These are phyloP conservation scores for Eupelmus urozonus DNA, from an alignment of 2,888 invertebrate species.

Conservation along the genomic window DNA sequence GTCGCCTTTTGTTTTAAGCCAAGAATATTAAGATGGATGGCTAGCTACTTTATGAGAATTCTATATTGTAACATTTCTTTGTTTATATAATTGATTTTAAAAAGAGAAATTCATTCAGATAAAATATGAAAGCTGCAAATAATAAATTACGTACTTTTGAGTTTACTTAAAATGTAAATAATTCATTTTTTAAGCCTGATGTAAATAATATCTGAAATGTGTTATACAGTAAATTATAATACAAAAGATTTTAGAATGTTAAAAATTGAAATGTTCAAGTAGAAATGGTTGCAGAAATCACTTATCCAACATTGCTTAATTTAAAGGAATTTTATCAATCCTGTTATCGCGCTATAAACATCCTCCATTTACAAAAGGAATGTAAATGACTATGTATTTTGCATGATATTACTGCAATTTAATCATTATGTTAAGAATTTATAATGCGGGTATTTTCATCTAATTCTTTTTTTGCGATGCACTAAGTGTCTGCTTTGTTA, in stretches of 20 bases:
- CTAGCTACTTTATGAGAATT: neutral
- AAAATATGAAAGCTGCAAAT: too few relatives aligned
- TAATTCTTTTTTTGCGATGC: neutral
- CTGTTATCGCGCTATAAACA: neutral
- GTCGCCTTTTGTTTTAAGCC: neutral
- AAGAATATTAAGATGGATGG: neutral
- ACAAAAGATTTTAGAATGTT: neutral
- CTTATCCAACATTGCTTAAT: conserved; percentile 1
- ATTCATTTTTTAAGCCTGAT: too few relatives aligned
- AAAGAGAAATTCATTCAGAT: too few relatives aligned
- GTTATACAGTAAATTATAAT: neutral
- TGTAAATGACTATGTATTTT: neutral
- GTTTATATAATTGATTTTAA: neutral
- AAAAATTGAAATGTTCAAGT: neutral
- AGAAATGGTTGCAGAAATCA: neutral
- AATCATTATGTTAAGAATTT: neutral
- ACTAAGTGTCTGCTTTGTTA: too few relatives aligned
- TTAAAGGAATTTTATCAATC: conserved; percentile 2
- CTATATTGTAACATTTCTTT: neutral
- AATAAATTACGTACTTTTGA: too few relatives aligned
- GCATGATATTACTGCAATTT: neutral
- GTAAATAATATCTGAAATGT: too few relatives aligned
- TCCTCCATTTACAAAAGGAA: conserved; percentile 1
- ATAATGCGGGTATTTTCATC: neutral
- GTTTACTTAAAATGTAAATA: too few relatives aligned